Base-by-base conservation (phyloP, 2,113 vertebrate genomes). In the Chamaetylas fuelleborni region DNA sequence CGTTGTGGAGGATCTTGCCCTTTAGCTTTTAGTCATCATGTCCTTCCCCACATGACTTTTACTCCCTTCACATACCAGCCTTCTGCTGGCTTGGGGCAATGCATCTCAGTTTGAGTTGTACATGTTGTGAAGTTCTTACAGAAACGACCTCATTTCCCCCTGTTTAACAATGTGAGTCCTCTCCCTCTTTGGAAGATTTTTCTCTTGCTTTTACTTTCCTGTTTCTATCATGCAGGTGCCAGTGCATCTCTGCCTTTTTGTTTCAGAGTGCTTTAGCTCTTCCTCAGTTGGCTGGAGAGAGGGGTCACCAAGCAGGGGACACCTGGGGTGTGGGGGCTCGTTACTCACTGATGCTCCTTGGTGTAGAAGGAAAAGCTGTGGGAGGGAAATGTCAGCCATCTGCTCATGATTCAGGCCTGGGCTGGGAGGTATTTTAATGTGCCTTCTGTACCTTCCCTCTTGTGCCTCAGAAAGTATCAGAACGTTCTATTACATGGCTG, bases 331-430 rank as follows among this genome's bases (percentile, higher is more conserved):
- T 14, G 43, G 48, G 45, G 40, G 19, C 57, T 85, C 1, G 0
- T 91, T 71, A 34, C 25, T 87, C 20, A 26, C 23, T 43, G 57
- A 6, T 17, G 12, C 7, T 71, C 4, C 57, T 64, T 79, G n/a
- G 61, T 2, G 42, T 20, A 67, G 58, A 73, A 72, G 61, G 56
- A 79, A 7, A 76, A 61, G 23, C 6, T 81, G 81, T 82, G 54
- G 88, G 86, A 94, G 65, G 62, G 83, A 94, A 86, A 82, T 78
- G 62, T 80, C 79, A 91, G 40, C 72, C 81, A 80, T 92, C 74
- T 93, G 93, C 66, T 74, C 8, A 1, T 88, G 76, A 93, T 65
- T 92, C 89, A 95, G 80, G 53, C 69, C 57, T 84, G 82, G n/a
- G 17, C 38, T 92, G 45, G 56, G 18, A 82, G 50, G 31, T 8